phyloP scores from a whole-genome alignment of 2,888 invertebrate species.

The Salpingus planirostris region DNA sequence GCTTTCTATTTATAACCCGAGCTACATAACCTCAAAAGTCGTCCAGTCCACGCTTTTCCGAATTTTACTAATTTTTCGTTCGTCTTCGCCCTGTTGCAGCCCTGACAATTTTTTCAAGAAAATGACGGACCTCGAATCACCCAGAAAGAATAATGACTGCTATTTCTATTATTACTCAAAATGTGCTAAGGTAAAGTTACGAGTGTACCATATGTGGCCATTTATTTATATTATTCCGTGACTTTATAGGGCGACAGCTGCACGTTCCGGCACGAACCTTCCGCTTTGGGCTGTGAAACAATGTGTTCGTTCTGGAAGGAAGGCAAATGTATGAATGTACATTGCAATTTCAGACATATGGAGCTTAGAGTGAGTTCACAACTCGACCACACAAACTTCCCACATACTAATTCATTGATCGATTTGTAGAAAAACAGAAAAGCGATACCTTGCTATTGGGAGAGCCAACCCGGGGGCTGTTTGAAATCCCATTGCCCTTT shows the following conservation, averaged over 20 bases:
- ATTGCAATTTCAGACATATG: conserved; percentile 80
- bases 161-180: conserved; percentile 85
- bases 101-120: conserved; percentile 43
- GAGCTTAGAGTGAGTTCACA: conserved; percentile 60
- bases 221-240: too few relatives aligned
- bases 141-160: conserved; percentile 73
- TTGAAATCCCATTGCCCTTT: conserved; percentile 79
- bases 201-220: conserved; percentile 28
- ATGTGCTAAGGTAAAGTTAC: conserved; percentile 81
- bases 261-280: conserved; percentile 75
- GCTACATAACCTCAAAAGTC: conserved; percentile 23
- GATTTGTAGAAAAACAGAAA: conserved; percentile 73
- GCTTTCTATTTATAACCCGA: too few relatives aligned
- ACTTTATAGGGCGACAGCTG: conserved; percentile 79
- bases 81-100: conserved; percentile 34
- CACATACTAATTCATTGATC: conserved; percentile 4
- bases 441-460: conserved; percentile 80
- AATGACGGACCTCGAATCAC: conserved; percentile 55
- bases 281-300: conserved; percentile 72
- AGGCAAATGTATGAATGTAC: conserved; percentile 67
- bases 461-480: conserved; percentile 76
- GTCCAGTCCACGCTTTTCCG: not conserved
- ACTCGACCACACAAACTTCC: conserved; percentile 1
- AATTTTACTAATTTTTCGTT: not conserved
- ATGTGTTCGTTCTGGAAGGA: conserved; percentile 76